Percentiles rank a stretch among this genome's conserved stretches.
phyloP scores from a whole-genome alignment of 1,140 invertebrate genomes.

The Monomorium pharaonis region DNA sequence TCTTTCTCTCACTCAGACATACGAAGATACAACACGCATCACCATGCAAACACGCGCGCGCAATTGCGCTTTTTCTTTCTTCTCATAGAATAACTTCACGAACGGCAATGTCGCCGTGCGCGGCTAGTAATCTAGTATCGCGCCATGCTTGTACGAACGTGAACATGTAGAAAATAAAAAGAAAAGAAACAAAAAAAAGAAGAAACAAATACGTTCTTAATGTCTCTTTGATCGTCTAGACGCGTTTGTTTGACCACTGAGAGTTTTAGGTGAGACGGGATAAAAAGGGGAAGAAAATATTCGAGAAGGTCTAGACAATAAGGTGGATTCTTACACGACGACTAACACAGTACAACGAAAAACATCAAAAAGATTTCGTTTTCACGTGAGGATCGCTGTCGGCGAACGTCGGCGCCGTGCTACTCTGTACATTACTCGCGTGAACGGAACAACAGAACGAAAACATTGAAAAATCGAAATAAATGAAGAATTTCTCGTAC shows the following conservation, averaged over 20 bases:
- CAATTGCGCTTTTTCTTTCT: slow-evolving; percentile 28
- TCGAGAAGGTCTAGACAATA: slow-evolving; percentile 30
- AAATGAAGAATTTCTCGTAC: background rate
- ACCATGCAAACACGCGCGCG: slow-evolving; percentile 1
- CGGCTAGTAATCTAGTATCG: slow-evolving; percentile 29
- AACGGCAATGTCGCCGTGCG: background rate
- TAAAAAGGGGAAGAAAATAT: background rate
- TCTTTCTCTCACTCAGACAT: slow-evolving; percentile 24
- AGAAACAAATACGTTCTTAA: slow-evolving; percentile 6
- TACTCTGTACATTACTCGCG: background rate
- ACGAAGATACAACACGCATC: slow-evolving; percentile 1
- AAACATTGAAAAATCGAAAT: slow-evolving; percentile 8
- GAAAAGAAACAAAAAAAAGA: slow-evolving; percentile 54
- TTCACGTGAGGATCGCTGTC: slow-evolving; percentile 46
- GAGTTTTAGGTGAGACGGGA: background rate
- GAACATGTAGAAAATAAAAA: slow-evolving; percentile 73
- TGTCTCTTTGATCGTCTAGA: slow-evolving; percentile 36
- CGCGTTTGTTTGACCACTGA: background rate
- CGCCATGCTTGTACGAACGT: slow-evolving; percentile 49
- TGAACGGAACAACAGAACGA: slow-evolving; percentile 21
- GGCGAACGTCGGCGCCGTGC: background rate
- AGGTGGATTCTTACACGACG: slow-evolving; percentile 34
- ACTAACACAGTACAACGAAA: slow-evolving; percentile 56
- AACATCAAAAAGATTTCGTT: slow-evolving; percentile 47
- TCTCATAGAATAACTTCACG: slow-evolving; percentile 22